These are phyloP conservation scores for Lasioglossum morio DNA, from an alignment of 2,888 invertebrate species.

Conservation along the genomic window DNA sequence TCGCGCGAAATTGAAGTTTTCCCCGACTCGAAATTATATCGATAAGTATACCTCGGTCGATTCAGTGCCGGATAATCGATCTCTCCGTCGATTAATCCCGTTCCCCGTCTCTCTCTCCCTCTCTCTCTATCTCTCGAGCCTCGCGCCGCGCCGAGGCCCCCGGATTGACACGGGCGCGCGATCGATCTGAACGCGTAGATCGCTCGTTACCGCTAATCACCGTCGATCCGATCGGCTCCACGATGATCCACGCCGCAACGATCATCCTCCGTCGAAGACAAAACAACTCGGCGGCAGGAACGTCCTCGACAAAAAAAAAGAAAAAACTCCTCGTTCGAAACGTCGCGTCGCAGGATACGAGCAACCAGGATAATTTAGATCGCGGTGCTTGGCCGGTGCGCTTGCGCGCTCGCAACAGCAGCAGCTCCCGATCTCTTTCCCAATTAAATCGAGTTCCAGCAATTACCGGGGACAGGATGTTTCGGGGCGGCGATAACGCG, in stretches of 20 bases:
- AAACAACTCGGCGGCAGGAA: background rate
- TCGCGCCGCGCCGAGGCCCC: background rate
- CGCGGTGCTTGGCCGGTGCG: conserved; percentile 13
- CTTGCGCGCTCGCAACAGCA: conserved; percentile 20
- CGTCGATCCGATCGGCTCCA: conserved; percentile 37
- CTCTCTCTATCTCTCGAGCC: background rate
- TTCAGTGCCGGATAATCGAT: conserved; percentile 49
- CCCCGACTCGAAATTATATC: conserved; percentile 21
- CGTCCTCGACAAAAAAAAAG: background rate
- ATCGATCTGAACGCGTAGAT: conserved; percentile 28
- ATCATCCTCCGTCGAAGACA: background rate
- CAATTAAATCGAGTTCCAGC: conserved; percentile 65
- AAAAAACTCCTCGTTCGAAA: background rate
- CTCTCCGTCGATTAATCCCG: conserved; percentile 39
- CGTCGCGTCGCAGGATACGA: conserved; percentile 44
- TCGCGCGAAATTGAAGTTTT: conserved; percentile 42
- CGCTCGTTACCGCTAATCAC: conserved; percentile 52
- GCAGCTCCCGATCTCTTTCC: conserved; percentile 54
- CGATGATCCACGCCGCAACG: conserved; percentile 37
- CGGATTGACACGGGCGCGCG: conserved; percentile 40
- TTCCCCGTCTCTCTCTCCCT: conserved; percentile 6
- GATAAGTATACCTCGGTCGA: conserved; percentile 36
- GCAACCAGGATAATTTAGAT: conserved; percentile 60
- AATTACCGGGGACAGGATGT: conserved; percentile 65
- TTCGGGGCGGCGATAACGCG: conserved; percentile 60